Conservation (phyloP, 2,797 vertebrate species). For the Schizothorax lantsangensis region DNA sequence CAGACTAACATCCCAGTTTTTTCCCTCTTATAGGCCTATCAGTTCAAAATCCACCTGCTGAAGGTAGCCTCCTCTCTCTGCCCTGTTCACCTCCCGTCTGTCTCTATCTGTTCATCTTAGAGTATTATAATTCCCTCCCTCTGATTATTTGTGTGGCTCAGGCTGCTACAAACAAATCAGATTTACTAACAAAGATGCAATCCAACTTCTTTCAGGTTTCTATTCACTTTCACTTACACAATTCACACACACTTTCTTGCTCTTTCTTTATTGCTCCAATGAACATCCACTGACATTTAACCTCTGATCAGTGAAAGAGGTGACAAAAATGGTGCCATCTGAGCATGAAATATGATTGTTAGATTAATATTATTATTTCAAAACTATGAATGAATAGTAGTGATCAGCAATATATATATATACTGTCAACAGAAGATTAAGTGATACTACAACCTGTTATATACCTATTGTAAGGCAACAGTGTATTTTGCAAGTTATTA, state of each 20-base stretch:
- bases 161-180: slow-evolving; percentile 76
- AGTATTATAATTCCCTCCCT: slow-evolving; percentile 28
- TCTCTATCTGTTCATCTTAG: slow-evolving; percentile 25
- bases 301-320: neutral
- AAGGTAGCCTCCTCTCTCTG: slow-evolving; percentile 76
- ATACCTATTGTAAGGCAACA: neutral
- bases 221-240: neutral
- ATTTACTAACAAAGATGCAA: slow-evolving; percentile 77
- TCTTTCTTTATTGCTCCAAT: neutral
- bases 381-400: neutral
- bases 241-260: neutral
- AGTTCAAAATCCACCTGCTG: slow-evolving; percentile 84
- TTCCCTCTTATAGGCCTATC: slow-evolving; percentile 79
- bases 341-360: neutral
- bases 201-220: slow-evolving; percentile 40
- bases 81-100: slow-evolving; percentile 62
- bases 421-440: too few species aligned
- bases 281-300: neutral
- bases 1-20: slow-evolving; percentile 72
- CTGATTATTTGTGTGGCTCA: slow-evolving; percentile 73
- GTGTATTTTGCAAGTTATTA: neutral
- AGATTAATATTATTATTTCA: neutral
- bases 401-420: neutral
- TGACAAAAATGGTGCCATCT: neutral
- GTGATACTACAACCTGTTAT: neutral